A percentile compares a stretch with the other conserved stretches of the same genome.
These are phyloP conservation scores for Psilopogon haemacephalus DNA, from an alignment of 2,113 vertebrate genomes.

Conservation along the genomic window DNA sequence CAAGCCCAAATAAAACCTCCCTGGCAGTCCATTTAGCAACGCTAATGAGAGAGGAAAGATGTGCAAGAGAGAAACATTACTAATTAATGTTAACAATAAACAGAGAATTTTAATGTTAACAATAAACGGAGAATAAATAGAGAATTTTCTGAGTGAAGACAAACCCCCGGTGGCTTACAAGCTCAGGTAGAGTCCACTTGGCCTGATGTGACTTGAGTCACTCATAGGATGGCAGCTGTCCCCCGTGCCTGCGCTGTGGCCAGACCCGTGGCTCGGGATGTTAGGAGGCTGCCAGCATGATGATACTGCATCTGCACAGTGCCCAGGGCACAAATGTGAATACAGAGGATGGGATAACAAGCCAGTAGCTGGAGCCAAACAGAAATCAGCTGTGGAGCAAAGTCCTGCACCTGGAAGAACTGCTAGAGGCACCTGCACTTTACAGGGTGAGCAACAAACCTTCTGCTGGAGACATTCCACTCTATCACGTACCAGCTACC, in stretches of 20 bases:
- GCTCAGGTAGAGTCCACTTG: not conserved
- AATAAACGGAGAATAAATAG: too few relatives aligned
- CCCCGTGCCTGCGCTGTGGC: accelerated
- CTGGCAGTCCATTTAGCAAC: not conserved
- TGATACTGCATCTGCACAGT: accelerated
- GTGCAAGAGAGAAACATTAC: not conserved
- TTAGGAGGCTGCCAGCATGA: accelerated
- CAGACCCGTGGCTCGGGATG: accelerated
- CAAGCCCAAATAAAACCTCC: not conserved
- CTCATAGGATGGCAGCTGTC: not conserved
- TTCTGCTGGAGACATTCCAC: accelerated
- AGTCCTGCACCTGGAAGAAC: not conserved
- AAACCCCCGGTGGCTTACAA: not conserved
- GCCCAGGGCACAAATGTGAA: not conserved
- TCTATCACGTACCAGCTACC: accelerated
- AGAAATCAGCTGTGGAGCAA: not conserved
- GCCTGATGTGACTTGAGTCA: not conserved
- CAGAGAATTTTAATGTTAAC: not conserved
- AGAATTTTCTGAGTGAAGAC: not conserved
- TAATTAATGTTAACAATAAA: not conserved
- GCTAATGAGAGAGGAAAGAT: not conserved
- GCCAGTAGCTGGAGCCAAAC: not conserved
- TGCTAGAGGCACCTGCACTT: not conserved
- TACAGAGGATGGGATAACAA: accelerated
- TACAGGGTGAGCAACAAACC: accelerated